These are phyloP conservation scores for Tryphoninae sp. DNA, from an alignment of 2,888 invertebrate genomes.

Conservation along the genomic window DNA sequence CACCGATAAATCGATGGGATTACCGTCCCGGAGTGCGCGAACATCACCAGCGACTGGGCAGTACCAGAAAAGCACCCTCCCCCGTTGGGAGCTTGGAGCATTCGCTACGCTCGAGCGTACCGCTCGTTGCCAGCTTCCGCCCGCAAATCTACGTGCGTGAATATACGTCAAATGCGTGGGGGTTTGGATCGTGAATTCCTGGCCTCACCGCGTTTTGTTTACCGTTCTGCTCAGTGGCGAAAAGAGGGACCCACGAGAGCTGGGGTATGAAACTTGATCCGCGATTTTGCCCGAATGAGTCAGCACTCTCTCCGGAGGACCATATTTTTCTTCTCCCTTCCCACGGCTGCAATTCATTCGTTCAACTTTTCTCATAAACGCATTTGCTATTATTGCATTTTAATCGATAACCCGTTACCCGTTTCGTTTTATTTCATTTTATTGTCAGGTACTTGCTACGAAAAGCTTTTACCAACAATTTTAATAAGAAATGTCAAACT, in stretches of 20 bases:
- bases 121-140: slow-evolving; percentile 9
- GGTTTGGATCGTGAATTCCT: slow-evolving; percentile 37
- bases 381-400: slow-evolving; percentile 9
- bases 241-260: slow-evolving; percentile 20
- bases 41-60: slow-evolving; percentile 56
- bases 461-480: neutral
- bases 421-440: neutral
- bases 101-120: slow-evolving; percentile 31
- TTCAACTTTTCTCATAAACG: slow-evolving; percentile 25
- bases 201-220: slow-evolving; percentile 54
- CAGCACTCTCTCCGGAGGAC: slow-evolving; percentile 12
- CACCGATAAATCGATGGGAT: slow-evolving; percentile 73
- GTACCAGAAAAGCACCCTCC: neutral
- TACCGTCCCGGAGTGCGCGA: slow-evolving; percentile 66
- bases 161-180: neutral
- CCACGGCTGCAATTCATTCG: slow-evolving; percentile 27
- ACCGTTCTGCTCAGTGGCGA: slow-evolving; percentile 47
- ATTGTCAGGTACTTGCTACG: neutral
- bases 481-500: neutral
- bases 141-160: slow-evolving; percentile 28
- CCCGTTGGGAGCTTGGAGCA: slow-evolving; percentile 4
- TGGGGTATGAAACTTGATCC: slow-evolving; percentile 48
- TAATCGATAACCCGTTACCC: neutral
- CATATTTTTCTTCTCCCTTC: slow-evolving; percentile 19
- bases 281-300: slow-evolving; percentile 44